A percentile compares a stretch with the other conserved stretches of the same genome.
phyloP scores from a whole-genome alignment of 2,888 invertebrate genomes.

The Lithophane socia region DNA sequence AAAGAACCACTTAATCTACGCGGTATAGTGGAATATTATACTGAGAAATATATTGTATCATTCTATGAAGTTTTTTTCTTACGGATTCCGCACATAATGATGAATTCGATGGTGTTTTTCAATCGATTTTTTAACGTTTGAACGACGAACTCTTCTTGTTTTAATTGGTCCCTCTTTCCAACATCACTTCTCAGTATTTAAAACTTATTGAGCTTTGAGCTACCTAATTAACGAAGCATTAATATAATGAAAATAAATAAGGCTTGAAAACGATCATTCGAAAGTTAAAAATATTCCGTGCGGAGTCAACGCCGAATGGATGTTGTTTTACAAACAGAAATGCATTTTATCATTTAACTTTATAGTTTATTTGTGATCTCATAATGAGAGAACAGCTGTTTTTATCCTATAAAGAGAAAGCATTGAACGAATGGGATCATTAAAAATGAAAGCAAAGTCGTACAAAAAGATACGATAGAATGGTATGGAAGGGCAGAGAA shows the following conservation, averaged over 20 bases:
- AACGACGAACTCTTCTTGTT: too few species aligned
- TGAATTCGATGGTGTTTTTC: background rate
- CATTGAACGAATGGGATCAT: background rate
- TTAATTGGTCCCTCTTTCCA: too few species aligned
- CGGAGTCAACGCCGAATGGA: background rate
- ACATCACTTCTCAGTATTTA: too few species aligned
- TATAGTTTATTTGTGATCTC: conserved; percentile 12
- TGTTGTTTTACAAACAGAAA: conserved; percentile 1
- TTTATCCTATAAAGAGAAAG: conserved; percentile 3
- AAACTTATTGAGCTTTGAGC: too few species aligned
- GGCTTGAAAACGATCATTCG: too few species aligned
- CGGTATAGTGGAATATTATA: background rate
- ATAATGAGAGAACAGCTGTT: background rate
- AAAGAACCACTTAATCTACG: conserved; percentile 34
- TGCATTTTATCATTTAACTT: conserved; percentile 1
- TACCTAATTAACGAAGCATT: too few species aligned
- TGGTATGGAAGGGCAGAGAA: background rate
- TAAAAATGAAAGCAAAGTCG: background rate
- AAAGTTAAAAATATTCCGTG: background rate
- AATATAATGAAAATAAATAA: too few species aligned
- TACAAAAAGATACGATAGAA: background rate
- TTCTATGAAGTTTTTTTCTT: background rate
- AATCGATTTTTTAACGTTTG: too few species aligned
- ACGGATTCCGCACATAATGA: too few species aligned
- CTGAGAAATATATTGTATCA: background rate